These are phyloP conservation scores for Motacilla alba DNA, from an alignment of 2,113 vertebrate genomes.

Conservation along the genomic window DNA sequence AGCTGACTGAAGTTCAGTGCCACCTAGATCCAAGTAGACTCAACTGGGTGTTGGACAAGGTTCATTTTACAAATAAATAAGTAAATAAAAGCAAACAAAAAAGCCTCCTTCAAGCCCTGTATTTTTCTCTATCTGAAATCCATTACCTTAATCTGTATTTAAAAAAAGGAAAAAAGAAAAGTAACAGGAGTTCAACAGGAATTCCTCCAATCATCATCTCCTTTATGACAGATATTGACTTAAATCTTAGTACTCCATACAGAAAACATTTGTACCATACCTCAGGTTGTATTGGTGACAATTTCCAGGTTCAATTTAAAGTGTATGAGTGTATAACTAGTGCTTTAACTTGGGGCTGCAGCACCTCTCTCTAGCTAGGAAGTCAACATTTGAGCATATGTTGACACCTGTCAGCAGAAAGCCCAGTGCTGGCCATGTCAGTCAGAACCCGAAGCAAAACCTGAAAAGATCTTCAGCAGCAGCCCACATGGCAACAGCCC, in stretches of 20 bases:
- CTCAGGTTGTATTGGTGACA: neutral
- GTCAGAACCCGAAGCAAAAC: neutral
- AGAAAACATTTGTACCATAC: neutral
- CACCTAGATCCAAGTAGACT: neutral
- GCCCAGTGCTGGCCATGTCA: neutral
- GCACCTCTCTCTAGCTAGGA: neutral
- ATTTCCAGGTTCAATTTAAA: neutral
- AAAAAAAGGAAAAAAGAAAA: neutral
- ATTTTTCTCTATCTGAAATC: neutral
- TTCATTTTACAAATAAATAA: neutral
- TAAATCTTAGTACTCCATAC: neutral
- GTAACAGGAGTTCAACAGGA: neutral
- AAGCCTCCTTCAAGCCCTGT: neutral
- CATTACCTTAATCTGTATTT: neutral
- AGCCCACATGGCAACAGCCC: neutral
- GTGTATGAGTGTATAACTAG: neutral
- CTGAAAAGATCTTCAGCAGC: neutral
- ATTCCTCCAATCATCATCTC: neutral
- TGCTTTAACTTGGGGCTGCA: neutral
- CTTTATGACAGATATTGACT: neutral
- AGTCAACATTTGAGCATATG: neutral
- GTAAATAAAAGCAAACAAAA: neutral
- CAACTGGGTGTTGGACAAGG: neutral
- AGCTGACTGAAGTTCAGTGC: neutral
- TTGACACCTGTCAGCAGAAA: neutral